Base-by-base conservation (phyloP, 2,888 invertebrate species). In the Brenthis ino region DNA sequence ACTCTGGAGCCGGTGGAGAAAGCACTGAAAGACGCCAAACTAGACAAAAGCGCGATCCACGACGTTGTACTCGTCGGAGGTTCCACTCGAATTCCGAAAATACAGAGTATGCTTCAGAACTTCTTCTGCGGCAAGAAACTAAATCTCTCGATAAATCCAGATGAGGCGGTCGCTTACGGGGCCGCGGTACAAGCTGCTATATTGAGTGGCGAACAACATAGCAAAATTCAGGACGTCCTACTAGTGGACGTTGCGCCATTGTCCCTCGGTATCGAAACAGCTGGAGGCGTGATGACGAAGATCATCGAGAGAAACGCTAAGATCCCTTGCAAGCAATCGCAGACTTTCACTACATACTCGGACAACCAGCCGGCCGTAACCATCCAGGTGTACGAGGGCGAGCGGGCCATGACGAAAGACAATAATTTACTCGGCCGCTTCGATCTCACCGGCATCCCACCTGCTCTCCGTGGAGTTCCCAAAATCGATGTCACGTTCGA, bases 21-120 rank as follows among this genome's bases (percentile, higher is more conserved):
- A 77, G 96, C 97, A 0, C 89, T 97, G 11, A 93, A 93, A 37
- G 97, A 97, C 80, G 96, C 97, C 0, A 96, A 96, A 80, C 88
- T 97, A 85, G 96, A 96, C 86, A 97, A 97, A 82, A 91, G 93
- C 64, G 91, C 94, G 28, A 96, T 97, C 67, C 94, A 97, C 78
- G 97, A 97, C 76, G 95, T 97, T 5, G 97, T 97, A 0, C 91
- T 97, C 13, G 97, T 97, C 43, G 97, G 97, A 14, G 97, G 96
- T 24, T 96, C 96, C 0, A 97, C 96, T 0, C 94, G 96, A 64
- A 96, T 97, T 64, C 97, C 96, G 0, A 97, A 96, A 83, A 95
- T 97, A 61, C 96, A 96, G 82, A 95, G 88, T 74, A 93, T 97
- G 82, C 87, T 97, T 43, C 95, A 96, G 85, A 95, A 95, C 85